Evolutionary conservation across 2,888 invertebrate genomes (phyloP), one percentile per base, ranked within the genome.

Genomic region (Branchellion lobata): DNA sequence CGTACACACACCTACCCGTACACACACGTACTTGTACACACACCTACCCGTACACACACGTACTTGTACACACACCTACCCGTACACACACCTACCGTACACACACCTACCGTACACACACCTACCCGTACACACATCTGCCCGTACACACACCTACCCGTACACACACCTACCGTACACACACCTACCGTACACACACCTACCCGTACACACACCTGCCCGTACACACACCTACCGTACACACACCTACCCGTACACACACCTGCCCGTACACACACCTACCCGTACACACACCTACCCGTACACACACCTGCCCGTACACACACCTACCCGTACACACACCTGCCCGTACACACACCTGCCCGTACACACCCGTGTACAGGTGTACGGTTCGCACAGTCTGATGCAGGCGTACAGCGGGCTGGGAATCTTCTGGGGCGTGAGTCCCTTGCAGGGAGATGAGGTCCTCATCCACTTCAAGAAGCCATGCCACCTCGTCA

Each of bases 351-450:
- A 57, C 61, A 57, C 61, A 57, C 21, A 57, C 5, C 5, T 87
- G 14, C 83, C 85, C 68, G 90, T 93, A 5, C 90, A 90, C 71
- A 92, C 93, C 1, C 91, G 92, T 80, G 92, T 96, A 80, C 92
- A 92, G 83, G 91, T 33, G 14, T 94, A 94, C 86, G 92, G 92
- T 83, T 92, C 92, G 80, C 93, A 92, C 88, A 91, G 92, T 0
- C 87, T 96, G 29, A 90, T 91, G 81, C 91, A 91, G 83, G 96
- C 95, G 1, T 97, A 97, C 86, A 89, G 90, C 29, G 96, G 97
- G 0, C 92, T 92, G 82, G 92, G 92, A 0, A 95, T 92, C 86
- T 97, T 96, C 88, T 96, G 96, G 96, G 96, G 94, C 0, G 88
- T 93, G 14, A 89, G 92, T 61, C 96, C 96, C 0, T 92, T 92